Evolutionary conservation across 1,140 invertebrate genomes (phyloP), one percentile per base, ranked within the genome.

Genomic region (Bombus terrestris): DNA sequence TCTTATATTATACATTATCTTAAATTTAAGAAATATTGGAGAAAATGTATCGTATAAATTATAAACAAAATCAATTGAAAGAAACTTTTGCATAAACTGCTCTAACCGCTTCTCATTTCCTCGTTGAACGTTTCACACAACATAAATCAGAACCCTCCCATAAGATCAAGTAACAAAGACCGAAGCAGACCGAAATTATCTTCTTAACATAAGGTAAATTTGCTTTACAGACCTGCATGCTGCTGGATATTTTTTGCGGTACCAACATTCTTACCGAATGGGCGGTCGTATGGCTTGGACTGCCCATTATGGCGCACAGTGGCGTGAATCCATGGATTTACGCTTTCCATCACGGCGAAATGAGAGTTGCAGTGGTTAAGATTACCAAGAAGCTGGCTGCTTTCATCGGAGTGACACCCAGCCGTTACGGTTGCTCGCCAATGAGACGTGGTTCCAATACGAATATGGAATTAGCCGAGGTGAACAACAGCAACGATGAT

Each of bases 301-400:
- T 97, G 15, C 96, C 97, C 1, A 96, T 97, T 9, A 93, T 97
- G 39, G 95, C 96, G 0, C 97, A 96, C 90, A 96, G 96, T 87
- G 96, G 96, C 0, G 93, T 96, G 28, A 97, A 97, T 90, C 97
- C 97, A 0, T 97, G 96, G 96, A 95, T 97, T 18, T 97, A 97
- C 89, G 97, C 96, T 0, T 97, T 96, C 91, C 95, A 97, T 82
- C 97, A 97, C 85, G 95, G 96, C 0, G 97, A 97, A 89, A 96
- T 97, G 90, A 95, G 96, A 35, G 90, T 95, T 0, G 96, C 96
- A 9, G 96, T 96, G 5, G 94, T 96, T 4, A 95, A 96, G 73
- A 96, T 97, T 12, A 92, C 96, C 0, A 96, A 96, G 76, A 95
- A 96, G 62, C 68, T 96, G 10, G 92, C 96, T 0, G 93, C 93